Percentiles rank a stretch among this genome's conserved stretches.
Evolutionary conservation across 1,140 invertebrate genomes (phyloP).

Genomic region (Brachionus calyciflorus): DNA sequence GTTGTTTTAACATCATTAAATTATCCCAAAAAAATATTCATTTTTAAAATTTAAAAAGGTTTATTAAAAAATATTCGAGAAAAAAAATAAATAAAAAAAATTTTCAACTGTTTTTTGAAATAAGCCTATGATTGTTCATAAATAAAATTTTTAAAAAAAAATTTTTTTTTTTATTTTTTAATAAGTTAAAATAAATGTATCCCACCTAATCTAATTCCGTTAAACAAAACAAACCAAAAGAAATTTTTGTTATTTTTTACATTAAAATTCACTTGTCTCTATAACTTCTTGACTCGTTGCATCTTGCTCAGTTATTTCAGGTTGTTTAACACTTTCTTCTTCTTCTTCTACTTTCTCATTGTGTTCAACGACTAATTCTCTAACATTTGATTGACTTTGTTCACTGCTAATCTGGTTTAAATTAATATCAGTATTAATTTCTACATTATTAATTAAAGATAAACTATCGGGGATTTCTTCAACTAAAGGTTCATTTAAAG

Average conservation of each 20-base stretch:
- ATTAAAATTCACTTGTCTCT: slow-evolving; percentile 25
- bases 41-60: too few species aligned
- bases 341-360: not conserved
- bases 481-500: not conserved
- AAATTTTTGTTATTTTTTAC: not conserved
- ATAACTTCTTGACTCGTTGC: not conserved
- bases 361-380: not conserved
- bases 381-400: not conserved
- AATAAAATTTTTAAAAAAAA: too few species aligned
- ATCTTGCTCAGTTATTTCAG: not conserved
- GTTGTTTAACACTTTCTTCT: not conserved
- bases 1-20: too few species aligned
- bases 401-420: slow-evolving; percentile 18
- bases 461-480: slow-evolving; percentile 7
- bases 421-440: slow-evolving; percentile 41
- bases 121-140: too few species aligned
- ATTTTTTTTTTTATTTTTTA: too few species aligned
- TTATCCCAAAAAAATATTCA: too few species aligned
- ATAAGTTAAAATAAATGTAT: too few species aligned
- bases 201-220: too few species aligned
- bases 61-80: too few species aligned
- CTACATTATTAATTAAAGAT: not conserved
- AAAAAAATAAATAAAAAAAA: too few species aligned
- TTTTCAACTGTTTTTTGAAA: too few species aligned
- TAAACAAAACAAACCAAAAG: too few species aligned